Evolutionary conservation across 2,888 invertebrate genomes (phyloP), one percentile per base, ranked within the genome.

Genomic region (Coelopa pilipes): DNA sequence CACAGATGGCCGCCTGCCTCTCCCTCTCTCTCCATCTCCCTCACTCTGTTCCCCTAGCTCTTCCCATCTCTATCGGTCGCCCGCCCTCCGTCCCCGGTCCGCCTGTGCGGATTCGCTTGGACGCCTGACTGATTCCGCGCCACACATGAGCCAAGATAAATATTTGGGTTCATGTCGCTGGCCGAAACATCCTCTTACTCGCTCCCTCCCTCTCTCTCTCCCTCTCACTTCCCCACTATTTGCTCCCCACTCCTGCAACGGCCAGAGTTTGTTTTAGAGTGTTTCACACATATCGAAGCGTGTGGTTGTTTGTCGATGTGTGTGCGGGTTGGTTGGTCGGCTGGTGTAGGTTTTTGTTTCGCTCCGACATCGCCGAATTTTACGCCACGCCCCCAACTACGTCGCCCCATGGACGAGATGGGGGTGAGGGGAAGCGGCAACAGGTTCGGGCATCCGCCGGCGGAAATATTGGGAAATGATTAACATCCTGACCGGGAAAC

Each of bases 151-250:
- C n/a, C n/a, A 53, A 62, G 34, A 62, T n/a, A 66, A 66, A 66
- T 66, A 66, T 66, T 66, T 66, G 66, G 46, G 66, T 66, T 66
- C 66, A 66, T 66, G 66, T 66, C 66, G 66, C 19, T 50, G 53
- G 13, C 4, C 53, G 10, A 53, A 53, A 53, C 10, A 53, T 34
- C 34, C 53, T 2, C 15, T 9, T 5, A 4, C 34, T 34, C 34
- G 4, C 7, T 34, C n/a, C n/a, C 34, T 34, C 34, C 34, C 2
- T 4, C 34, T 34, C 34, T 34, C 2, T 34, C 34, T 2, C 7
- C 7, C 34, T 34, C 34, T 34, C 34, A 4, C 34, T 34, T 34
- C 34, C 7, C 7, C 34, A 34, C 34, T 34, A 2, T 34, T 7
- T 34, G 7, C 34, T 34, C 34, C 2, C 34, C 34, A 2, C 34